These are phyloP conservation scores for Drosophila persimilis DNA, from an alignment of 1,140 invertebrate species.

Conservation along the genomic window DNA sequence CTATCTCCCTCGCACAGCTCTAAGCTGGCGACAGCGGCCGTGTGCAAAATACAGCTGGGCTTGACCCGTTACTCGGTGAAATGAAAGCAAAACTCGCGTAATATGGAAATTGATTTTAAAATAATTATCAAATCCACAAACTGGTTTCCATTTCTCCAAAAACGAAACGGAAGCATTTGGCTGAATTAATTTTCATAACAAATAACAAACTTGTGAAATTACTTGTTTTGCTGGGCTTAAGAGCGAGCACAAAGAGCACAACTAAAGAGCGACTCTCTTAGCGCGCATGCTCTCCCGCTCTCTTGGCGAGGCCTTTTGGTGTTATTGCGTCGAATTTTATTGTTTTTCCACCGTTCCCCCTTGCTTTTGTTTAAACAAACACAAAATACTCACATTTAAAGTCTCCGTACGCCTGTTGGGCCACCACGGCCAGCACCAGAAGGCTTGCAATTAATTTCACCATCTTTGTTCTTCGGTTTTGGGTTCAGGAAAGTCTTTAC, in stretches of 20 bases:
- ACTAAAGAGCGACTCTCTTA: slow-evolving; percentile 39
- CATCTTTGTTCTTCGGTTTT: slow-evolving; percentile 60
- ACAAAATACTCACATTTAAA: slow-evolving; percentile 65
- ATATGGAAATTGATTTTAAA: slow-evolving; percentile 35
- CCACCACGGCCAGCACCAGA: slow-evolving; percentile 63
- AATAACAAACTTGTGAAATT: slow-evolving; percentile 22
- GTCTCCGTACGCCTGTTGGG: slow-evolving; percentile 57
- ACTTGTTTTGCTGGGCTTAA: slow-evolving; percentile 6
- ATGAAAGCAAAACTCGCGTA: slow-evolving; percentile 38
- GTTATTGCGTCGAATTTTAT: slow-evolving; percentile 66
- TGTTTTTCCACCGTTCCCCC: slow-evolving; percentile 48
- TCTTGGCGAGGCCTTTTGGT: slow-evolving; percentile 7
- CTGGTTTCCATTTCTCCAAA: slow-evolving; percentile 38
- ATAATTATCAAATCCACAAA: slow-evolving; percentile 25
- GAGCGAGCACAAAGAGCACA: slow-evolving; percentile 16
- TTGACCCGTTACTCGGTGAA: slow-evolving; percentile 8
- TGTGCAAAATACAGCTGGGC: slow-evolving; percentile 56
- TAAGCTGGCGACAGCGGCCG: slow-evolving; percentile 24
- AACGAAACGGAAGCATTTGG: slow-evolving; percentile 32
- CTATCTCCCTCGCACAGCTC: slow-evolving; percentile 15
- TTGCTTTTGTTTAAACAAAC: slow-evolving; percentile 52
- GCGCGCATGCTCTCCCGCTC: slow-evolving; percentile 38
- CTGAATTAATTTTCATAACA: slow-evolving; percentile 26
- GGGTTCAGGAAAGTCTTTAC: slow-evolving; percentile 58
- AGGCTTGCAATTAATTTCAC: slow-evolving; percentile 69